Evolutionary conservation across 1,140 invertebrate species (phyloP).

Genomic region (Hylaeus volcanicus): DNA sequence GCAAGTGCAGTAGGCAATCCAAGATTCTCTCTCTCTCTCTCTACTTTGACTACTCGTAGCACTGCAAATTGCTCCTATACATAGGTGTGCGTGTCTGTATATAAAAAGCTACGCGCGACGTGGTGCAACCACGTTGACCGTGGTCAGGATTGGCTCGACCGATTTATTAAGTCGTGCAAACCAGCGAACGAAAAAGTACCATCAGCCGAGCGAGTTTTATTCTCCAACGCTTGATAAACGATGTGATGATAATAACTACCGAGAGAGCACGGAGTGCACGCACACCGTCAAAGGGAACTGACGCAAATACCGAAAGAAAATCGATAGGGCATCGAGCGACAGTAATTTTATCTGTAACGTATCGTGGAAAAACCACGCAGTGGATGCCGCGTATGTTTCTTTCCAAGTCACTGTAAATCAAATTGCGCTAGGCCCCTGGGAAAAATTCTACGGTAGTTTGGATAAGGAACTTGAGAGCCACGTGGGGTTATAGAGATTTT

Average conservation of each 20-base stretch:
- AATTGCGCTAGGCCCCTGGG: too few species aligned
- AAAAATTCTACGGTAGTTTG: too few species aligned
- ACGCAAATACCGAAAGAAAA: constrained; percentile 45
- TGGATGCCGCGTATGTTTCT: background rate
- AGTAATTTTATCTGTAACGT: constrained; percentile 21
- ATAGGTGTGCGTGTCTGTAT: constrained; percentile 1
- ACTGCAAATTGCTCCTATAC: background rate
- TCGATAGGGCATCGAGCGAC: constrained; percentile 41
- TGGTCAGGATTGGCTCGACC: constrained; percentile 65
- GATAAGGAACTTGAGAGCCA: too few species aligned
- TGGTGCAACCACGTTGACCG: constrained; percentile 56
- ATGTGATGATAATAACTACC: constrained; percentile 42
- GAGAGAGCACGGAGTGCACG: background rate
- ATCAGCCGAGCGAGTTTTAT: constrained; percentile 30
- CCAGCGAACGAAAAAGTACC: constrained; percentile 30
- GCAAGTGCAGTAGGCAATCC: constrained; percentile 43
- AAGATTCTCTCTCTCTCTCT: constrained; percentile 16
- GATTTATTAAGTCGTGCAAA: constrained; percentile 54
- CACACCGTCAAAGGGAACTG: constrained; percentile 20
- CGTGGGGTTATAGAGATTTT: too few species aligned
- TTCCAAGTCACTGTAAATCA: too few species aligned
- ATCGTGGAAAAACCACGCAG: background rate
- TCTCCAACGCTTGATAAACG: constrained; percentile 44
- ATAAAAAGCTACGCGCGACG: constrained; percentile 45
- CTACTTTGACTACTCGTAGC: constrained; percentile 7